phyloP scores from a whole-genome alignment of 2,797 vertebrate genomes.

The Argentina silus region DNA sequence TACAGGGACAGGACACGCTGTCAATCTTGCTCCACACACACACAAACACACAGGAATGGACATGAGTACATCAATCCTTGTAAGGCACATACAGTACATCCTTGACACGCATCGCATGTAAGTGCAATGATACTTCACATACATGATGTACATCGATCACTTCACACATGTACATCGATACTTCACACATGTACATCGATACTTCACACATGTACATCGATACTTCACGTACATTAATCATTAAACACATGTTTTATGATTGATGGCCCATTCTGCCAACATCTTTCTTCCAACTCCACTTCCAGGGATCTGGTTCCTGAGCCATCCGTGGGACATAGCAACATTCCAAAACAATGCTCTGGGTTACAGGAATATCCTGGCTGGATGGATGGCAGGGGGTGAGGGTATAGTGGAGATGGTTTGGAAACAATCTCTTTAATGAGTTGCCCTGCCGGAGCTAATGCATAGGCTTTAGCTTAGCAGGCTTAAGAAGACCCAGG shows the following conservation, averaged over 20 bases:
- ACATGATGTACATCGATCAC: no score
- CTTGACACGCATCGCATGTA: background rate
- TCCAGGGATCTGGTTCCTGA: conserved; percentile 23
- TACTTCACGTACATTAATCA: background rate
- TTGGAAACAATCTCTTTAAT: background rate
- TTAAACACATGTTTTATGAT: background rate
- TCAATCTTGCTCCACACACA: background rate
- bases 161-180: background rate
- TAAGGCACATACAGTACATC: background rate
- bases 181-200: no score
- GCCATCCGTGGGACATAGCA: background rate
- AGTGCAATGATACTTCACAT: background rate
- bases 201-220: no score
- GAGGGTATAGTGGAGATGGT: background rate
- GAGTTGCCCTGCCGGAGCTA: no score
- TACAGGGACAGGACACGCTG: background rate
- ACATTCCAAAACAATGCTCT: conserved; percentile 35
- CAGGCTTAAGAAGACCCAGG: no score
- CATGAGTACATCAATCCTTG: background rate
- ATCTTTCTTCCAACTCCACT: conserved; percentile 11
- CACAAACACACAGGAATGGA: background rate
- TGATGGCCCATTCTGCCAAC: conserved; percentile 1
- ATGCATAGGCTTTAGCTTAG: no score
- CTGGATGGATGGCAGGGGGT: background rate
- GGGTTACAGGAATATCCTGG: conserved; percentile 35